Percentiles rank a stretch among this genome's conserved stretches.
phyloP scores from a whole-genome alignment of 2,113 vertebrate genomes.

The Lagopus leucura region DNA sequence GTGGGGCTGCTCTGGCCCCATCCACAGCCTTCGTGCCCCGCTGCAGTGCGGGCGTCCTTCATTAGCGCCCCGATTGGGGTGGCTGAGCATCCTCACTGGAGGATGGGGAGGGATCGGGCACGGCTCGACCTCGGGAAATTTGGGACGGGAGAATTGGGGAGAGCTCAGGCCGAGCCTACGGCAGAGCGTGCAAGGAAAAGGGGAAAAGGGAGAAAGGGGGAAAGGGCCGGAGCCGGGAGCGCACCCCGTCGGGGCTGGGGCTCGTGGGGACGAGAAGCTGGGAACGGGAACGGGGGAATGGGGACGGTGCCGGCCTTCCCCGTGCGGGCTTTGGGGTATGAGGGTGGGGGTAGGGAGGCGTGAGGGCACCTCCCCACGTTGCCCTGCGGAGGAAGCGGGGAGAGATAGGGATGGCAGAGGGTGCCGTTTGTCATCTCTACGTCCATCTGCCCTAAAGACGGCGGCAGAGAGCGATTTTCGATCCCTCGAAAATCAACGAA shows the following conservation, averaged over 20 bases:
- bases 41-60: not conserved
- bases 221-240: not conserved
- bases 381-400: fast-evolving
- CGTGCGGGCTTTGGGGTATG: not conserved
- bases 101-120: fast-evolving
- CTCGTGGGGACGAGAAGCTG: no score
- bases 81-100: not conserved
- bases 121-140: not conserved
- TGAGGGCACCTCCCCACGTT: not conserved
- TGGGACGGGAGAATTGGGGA: not conserved
- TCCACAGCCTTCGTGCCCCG: no score
- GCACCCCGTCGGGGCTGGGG: not conserved
- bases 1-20: constrained; percentile 10
- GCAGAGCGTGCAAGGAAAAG: not conserved
- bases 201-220: not conserved
- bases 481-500: constrained; percentile 8
- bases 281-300: no score
- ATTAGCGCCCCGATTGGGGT: not conserved
- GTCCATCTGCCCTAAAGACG: not conserved
- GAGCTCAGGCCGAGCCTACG: not conserved
- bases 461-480: not conserved
- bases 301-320: not conserved
- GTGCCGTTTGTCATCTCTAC: not conserved
- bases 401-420: fast-evolving
- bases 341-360: no score